Conservation (phyloP, 2,113 vertebrate species). For the Clarias batrachus region DNA sequence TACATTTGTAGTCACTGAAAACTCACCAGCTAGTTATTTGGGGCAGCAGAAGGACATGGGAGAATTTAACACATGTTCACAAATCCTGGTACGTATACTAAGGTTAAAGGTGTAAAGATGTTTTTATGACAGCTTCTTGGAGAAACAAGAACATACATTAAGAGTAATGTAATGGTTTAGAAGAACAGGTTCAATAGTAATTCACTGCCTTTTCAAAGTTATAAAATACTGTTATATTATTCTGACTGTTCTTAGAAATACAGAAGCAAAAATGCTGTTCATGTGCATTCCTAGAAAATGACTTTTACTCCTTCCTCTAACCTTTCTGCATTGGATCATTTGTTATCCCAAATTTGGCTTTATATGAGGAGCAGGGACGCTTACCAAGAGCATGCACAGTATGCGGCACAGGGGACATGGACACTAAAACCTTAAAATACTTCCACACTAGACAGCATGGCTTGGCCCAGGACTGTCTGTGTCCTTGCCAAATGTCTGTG, state of each 20-base stretch:
- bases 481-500: background rate
- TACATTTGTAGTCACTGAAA: background rate
- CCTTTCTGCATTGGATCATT: slow-evolving; percentile 19
- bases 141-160: background rate
- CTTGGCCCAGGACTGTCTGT: too few species aligned
- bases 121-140: background rate
- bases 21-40: background rate
- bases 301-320: background rate
- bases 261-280: background rate
- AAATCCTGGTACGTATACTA: background rate
- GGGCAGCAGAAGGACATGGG: background rate
- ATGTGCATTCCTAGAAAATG: background rate
- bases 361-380: background rate
- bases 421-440: background rate
- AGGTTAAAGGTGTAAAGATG: background rate
- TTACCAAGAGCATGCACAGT: background rate
- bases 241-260: background rate
- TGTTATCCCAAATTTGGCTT: background rate
- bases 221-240: background rate
- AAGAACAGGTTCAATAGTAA: background rate
- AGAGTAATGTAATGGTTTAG: background rate
- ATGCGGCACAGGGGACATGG: background rate
- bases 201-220: background rate
- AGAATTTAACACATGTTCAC: background rate
- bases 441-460: too few species aligned